Conservation (phyloP, 2,113 vertebrate genomes). For the Furnarius figulus region DNA sequence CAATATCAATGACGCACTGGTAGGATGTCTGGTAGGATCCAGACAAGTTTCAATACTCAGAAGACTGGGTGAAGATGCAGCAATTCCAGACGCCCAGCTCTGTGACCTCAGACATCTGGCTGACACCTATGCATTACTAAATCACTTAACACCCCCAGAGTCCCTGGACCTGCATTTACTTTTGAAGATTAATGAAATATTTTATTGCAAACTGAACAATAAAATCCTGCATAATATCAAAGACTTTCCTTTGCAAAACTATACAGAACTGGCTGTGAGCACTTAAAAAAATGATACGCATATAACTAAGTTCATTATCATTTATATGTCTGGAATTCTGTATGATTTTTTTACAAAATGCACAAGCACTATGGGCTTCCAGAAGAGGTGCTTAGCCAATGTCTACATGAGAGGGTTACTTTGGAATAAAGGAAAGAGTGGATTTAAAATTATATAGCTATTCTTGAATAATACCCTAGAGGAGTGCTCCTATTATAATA, state of each 20-base stretch:
- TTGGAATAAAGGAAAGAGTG: not conserved
- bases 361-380: not conserved
- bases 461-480: slow-evolving; percentile 56
- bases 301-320: not conserved
- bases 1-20: rapidly evolving
- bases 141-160: not conserved
- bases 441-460: slow-evolving; percentile 44
- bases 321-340: not conserved
- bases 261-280: not conserved
- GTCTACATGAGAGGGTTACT: not conserved
- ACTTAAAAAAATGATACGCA: not conserved
- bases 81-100: not conserved
- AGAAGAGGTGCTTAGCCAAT: not conserved
- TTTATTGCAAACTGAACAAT: not conserved
- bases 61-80: not conserved
- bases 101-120: not conserved
- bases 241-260: not conserved
- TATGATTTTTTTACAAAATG: not conserved
- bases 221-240: not conserved
- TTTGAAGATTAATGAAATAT: not conserved
- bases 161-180: not conserved
- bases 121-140: not conserved
- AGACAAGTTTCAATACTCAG: not conserved
- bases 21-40: not conserved
- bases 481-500: slow-evolving; percentile 59